phyloP scores from a whole-genome alignment of 2,113 vertebrate species.

The Gnathonemus echidnorhynchus region DNA sequence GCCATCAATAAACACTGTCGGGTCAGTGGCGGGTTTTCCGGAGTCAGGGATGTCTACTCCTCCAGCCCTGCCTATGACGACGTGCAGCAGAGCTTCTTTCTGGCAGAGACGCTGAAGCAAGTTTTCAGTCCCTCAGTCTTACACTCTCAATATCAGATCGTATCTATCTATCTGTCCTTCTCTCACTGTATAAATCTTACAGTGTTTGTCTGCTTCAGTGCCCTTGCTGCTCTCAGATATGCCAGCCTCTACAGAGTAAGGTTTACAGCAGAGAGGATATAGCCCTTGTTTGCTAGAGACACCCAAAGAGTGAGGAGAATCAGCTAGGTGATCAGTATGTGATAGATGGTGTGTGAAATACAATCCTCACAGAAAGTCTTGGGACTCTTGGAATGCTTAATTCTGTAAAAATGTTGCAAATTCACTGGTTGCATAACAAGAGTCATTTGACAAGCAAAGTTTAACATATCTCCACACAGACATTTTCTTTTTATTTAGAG shows the following conservation, averaged over 20 bases:
- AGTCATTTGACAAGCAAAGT: background rate
- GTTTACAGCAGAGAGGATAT: background rate
- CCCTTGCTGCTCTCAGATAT: background rate
- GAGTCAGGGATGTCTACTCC: slow-evolving; percentile 95
- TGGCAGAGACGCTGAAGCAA: slow-evolving; percentile 98
- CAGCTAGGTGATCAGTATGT: background rate
- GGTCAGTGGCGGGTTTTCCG: slow-evolving; percentile 91
- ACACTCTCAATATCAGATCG: background rate
- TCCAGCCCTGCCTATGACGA: slow-evolving; percentile 88
- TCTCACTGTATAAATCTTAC: background rate
- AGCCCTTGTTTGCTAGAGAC: background rate
- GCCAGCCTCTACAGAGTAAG: background rate
- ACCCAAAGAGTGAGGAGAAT: background rate
- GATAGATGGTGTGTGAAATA: background rate
- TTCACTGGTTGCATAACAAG: background rate
- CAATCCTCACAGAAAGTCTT: background rate
- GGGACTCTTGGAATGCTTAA: background rate
- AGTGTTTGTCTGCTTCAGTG: background rate
- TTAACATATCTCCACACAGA: background rate
- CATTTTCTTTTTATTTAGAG: background rate
- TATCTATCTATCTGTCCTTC: background rate
- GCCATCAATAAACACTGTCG: slow-evolving; percentile 94
- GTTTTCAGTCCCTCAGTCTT: slow-evolving; percentile 29
- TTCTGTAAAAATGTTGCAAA: background rate
- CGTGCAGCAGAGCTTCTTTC: slow-evolving; percentile 98